Percentiles rank a stretch among this genome's conserved stretches.
Evolutionary conservation across 2,113 vertebrate species (phyloP).

Genomic region (rabbit (Oryctolagus cuniculus)): mOryCun1.1 NC_091453.1:114432001-114432500

Average conservation of each 20-base stretch:
- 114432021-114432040: neutral
- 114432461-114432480: neutral
- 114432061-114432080: conserved; percentile 36
- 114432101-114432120: neutral
- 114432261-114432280: neutral
- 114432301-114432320: neutral
- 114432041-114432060: neutral
- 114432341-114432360: neutral
- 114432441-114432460: neutral
- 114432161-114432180: conserved; percentile 15
- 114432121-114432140: neutral
- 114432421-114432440: neutral
- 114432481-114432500: neutral
- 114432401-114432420: neutral
- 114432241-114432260: neutral
- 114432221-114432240: neutral
- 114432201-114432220: neutral
- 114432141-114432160: conserved; percentile 13
- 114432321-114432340: neutral
- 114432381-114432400: neutral
- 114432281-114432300: neutral
- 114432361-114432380: neutral
- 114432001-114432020: neutral
- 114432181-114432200: conserved; percentile 34
- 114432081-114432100: neutral